Base-by-base conservation (phyloP, 2,797 vertebrate species). In the Micrastur ruficollis region DNA sequence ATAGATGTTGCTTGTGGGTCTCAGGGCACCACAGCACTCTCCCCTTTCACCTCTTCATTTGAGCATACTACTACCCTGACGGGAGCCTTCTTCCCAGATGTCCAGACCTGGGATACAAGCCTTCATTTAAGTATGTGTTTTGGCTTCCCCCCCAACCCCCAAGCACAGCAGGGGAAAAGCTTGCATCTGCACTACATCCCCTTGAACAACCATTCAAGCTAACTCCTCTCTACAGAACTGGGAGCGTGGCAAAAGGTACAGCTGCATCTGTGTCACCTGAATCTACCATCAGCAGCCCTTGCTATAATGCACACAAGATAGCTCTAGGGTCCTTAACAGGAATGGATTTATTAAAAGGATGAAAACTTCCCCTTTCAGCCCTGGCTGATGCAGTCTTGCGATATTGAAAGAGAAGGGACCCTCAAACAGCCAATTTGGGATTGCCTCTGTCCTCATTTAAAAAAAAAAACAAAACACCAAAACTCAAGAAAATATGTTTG, bases 141-240 rank as follows among this genome's bases (percentile, higher is more conserved):
- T 1, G 2, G 31, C 17, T 53, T 53, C 8, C 8, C 8, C 18
- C 3, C 8, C 3, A 2, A 8, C 11, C 8, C 6, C 6, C n/a
- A 34, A 53, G 52, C 4, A 1, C 52, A 55, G 46, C 66, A 42
- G 46, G 66, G 22, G 36, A 25, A 65, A 76, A 27, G n/a, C 19
- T 34, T 32, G 19, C 9, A 36, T 36, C 22, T 36, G 34, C 59
- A 8, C 38, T n/a, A 9, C 0, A 1, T 29, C 34, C 22, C 29
- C 44, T 59, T 27, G 22, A 76, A 27, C 11, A 8, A 31, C 50
- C 32, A 31, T 29, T 62, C 36, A 55, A 53, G 38, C 7, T 12
- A n/a, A 34, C 20, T 42, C 25, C 52, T n/a, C 42, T 34, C 63
- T 17, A 36, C 36, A 90, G 42, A 38, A n/a, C 0, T 34, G 50